phyloP scores from a whole-genome alignment of 2,113 vertebrate species.

The Syngnathus scovelli region DNA sequence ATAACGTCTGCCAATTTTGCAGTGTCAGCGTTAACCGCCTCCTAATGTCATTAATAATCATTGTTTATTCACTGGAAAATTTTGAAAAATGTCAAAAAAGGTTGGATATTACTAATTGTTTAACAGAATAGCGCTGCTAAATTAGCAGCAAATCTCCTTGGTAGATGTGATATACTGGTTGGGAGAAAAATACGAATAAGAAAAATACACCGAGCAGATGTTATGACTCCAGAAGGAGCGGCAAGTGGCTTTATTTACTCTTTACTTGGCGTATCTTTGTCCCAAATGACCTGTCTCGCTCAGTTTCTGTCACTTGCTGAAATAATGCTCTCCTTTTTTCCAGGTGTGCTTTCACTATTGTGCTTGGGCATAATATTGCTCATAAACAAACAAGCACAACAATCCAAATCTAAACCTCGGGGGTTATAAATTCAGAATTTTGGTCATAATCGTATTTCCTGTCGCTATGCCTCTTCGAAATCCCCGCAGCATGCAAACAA shows the following conservation, averaged over 20 bases:
- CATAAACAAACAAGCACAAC: neutral
- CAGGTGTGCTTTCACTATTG: conserved; percentile 68
- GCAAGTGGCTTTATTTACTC: conserved; percentile 1
- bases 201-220: neutral
- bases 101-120: no score
- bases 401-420: neutral
- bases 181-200: neutral
- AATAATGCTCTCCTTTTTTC: conserved; percentile 72
- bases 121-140: neutral
- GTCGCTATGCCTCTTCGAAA: neutral
- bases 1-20: no score
- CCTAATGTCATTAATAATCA: no score
- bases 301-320: conserved; percentile 56
- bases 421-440: neutral
- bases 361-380: conserved; percentile 27
- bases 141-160: neutral
- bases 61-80: no score
- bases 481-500: neutral
- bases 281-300: conserved; percentile 48
- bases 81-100: no score
- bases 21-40: no score
- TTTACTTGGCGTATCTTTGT: conserved; percentile 39
- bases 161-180: neutral
- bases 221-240: conserved; percentile 1
- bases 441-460: neutral